These are phyloP conservation scores for Oryzias dopingdopingensis DNA, from an alignment of 2,797 vertebrate genomes.

Conservation along the genomic window DNA sequence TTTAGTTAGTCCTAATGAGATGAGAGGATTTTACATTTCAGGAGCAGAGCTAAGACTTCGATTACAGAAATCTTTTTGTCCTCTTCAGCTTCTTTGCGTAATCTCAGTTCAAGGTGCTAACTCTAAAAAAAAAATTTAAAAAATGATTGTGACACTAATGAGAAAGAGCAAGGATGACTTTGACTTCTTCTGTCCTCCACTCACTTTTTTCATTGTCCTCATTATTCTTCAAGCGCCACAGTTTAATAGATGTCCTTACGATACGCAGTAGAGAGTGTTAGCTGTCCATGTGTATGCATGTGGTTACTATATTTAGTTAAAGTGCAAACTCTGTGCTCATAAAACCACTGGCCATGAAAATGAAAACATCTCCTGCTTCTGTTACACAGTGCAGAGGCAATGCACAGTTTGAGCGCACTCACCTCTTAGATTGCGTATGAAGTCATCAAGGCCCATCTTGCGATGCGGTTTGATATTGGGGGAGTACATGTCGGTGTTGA, in stretches of 20 bases:
- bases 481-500: slow-evolving; percentile 99
- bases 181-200: slow-evolving; percentile 35
- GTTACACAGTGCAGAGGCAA: slow-evolving; percentile 17
- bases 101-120: slow-evolving; percentile 50
- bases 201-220: slow-evolving; percentile 21
- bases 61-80: slow-evolving; percentile 54
- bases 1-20: slow-evolving; percentile 56
- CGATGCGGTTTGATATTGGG: slow-evolving; percentile 98
- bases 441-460: slow-evolving; percentile 99
- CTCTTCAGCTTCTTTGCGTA: slow-evolving; percentile 43
- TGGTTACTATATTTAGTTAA: slow-evolving; percentile 23
- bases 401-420: slow-evolving; percentile 37
- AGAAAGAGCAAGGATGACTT: slow-evolving; percentile 39
- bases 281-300: slow-evolving; percentile 6
- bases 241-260: slow-evolving; percentile 9
- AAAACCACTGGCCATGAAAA: slow-evolving; percentile 36
- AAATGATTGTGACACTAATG: slow-evolving; percentile 31
- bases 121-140: slow-evolving; percentile 35
- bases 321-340: slow-evolving; percentile 8
- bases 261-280: slow-evolving; percentile 10
- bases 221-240: slow-evolving; percentile 22
- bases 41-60: slow-evolving; percentile 42
- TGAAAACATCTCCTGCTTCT: slow-evolving; percentile 19
- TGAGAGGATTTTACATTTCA: slow-evolving; percentile 16
- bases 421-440: slow-evolving; percentile 98